These are phyloP conservation scores for Trichonephila clavipes DNA, from an alignment of 1,140 invertebrate genomes.

Conservation along the genomic window DNA sequence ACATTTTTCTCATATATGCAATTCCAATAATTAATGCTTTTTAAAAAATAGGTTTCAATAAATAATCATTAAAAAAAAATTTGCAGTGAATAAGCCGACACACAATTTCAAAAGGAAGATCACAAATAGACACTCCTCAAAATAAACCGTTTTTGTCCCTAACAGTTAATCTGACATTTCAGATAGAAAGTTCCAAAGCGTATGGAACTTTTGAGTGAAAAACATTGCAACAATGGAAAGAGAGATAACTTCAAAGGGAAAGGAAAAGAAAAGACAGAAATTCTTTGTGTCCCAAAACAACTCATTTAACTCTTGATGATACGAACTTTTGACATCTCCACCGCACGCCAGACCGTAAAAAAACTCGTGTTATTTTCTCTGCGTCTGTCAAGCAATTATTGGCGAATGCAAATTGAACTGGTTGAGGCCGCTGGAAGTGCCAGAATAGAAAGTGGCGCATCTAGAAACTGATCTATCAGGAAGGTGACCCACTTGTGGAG, in stretches of 20 bases:
- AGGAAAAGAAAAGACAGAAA: background rate
- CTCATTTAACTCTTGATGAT: background rate
- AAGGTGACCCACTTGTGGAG: conserved; percentile 56
- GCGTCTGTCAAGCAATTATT: background rate
- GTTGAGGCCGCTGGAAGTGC: background rate
- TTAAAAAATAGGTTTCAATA: no score
- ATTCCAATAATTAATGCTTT: no score
- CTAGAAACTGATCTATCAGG: conserved; percentile 28
- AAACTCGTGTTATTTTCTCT: background rate
- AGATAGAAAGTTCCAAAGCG: no score
- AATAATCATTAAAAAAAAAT: no score
- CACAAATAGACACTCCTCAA: no score
- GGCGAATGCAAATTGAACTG: conserved; percentile 19
- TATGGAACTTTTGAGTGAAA: no score
- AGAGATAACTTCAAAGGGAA: background rate
- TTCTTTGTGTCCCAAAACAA: background rate
- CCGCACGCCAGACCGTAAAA: conserved; percentile 5
- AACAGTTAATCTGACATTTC: no score
- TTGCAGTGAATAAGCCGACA: no score
- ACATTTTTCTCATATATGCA: no score
- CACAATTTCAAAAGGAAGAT: no score
- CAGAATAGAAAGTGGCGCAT: conserved; percentile 58
- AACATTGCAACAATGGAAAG: background rate
- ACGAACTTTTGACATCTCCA: background rate
- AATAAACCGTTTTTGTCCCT: no score